Percentiles rank a stretch among this genome's conserved stretches.
Evolutionary conservation across 2,797 vertebrate genomes (phyloP).

Genomic region (Mus minutoides): DNA sequence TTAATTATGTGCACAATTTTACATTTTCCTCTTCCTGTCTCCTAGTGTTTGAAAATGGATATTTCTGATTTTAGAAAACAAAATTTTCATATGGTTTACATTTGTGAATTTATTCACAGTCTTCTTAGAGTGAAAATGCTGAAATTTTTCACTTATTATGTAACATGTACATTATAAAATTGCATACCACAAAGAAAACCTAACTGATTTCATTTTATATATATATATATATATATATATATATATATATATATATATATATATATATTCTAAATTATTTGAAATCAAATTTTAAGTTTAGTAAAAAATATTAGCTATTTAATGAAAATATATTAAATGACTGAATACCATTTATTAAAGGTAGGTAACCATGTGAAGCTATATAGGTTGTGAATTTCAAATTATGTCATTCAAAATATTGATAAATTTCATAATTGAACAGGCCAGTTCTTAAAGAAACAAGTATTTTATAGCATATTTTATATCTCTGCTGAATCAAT

Average conservation of each 20-base stretch:
- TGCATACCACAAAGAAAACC: neutral
- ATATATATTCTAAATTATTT: neutral
- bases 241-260: no score
- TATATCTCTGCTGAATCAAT: neutral
- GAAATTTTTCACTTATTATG: neutral
- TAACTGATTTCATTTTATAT: neutral
- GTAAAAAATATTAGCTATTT: neutral
- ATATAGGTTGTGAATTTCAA: neutral
- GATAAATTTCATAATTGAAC: neutral
- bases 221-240: no score
- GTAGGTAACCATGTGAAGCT: neutral
- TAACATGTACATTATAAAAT: neutral
- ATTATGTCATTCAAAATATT: neutral
- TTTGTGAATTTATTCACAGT: neutral
- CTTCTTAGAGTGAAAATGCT: neutral
- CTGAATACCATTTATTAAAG: neutral
- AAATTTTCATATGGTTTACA: neutral
- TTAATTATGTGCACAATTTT: neutral
- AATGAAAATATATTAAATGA: neutral
- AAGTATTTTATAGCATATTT: neutral
- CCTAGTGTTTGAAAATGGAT: neutral
- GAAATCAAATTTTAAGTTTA: neutral
- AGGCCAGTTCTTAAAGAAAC: neutral
- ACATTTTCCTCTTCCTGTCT: neutral
- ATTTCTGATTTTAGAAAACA: neutral